Evolutionary conservation across 1,140 invertebrate species (phyloP).

Genomic region (Venustaconcha ellipsiformis): DNA sequence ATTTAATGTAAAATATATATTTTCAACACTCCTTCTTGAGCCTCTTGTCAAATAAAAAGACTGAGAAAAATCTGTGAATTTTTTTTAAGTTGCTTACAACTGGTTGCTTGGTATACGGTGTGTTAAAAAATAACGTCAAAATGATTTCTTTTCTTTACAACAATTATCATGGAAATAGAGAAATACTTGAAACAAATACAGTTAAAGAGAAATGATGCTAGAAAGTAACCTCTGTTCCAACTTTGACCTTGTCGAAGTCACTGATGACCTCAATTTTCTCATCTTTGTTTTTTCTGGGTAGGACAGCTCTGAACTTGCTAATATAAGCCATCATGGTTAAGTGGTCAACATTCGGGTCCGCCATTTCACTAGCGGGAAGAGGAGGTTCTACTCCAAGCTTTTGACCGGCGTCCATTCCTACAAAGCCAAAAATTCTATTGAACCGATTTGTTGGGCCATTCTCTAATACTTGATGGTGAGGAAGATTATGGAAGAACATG

Average conservation of each 20-base stretch:
- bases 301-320: slow-evolving; percentile 87
- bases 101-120: no score
- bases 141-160: not conserved
- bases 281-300: slow-evolving; percentile 71
- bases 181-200: not conserved
- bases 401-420: slow-evolving; percentile 66
- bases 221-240: slow-evolving; percentile 44
- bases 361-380: slow-evolving; percentile 91
- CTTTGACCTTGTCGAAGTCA: slow-evolving; percentile 40
- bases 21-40: no score
- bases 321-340: slow-evolving; percentile 94
- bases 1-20: no score
- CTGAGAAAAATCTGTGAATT: no score
- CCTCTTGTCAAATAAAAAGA: no score
- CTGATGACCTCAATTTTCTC: slow-evolving; percentile 54
- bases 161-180: not conserved
- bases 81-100: no score
- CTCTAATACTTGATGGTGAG: no score
- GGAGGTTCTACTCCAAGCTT: slow-evolving; percentile 84
- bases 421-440: not conserved
- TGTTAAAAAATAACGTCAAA: not conserved
- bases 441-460: no score
- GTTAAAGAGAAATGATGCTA: not conserved
- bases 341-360: slow-evolving; percentile 94
- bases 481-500: not conserved